Conservation (phyloP, 2,113 vertebrate genomes). For the Charina bottae region DNA sequence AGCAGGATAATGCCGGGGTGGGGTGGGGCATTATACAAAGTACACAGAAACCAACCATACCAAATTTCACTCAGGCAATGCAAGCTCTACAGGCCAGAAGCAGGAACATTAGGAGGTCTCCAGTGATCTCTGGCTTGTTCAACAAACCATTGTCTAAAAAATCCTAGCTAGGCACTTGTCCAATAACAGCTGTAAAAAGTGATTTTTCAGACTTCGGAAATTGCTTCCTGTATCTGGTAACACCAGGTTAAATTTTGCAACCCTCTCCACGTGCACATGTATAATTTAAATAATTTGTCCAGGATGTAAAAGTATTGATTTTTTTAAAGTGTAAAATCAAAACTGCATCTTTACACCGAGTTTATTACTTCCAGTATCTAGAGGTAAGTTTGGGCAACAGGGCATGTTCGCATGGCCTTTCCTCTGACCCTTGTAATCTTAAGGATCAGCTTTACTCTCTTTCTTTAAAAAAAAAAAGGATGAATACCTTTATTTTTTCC, state of each 20-base stretch:
- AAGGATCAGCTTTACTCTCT: fast-evolving
- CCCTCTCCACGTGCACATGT: background rate
- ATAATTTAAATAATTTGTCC: background rate
- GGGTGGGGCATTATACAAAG: background rate
- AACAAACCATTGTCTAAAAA: background rate
- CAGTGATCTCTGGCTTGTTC: background rate
- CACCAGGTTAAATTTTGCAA: background rate
- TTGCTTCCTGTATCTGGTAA: background rate
- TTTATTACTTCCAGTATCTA: background rate
- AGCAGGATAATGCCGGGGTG: background rate
- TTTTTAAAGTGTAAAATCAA: background rate
- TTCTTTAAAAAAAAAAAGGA: constrained; percentile 46
- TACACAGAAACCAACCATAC: no score
- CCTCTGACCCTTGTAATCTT: fast-evolving
- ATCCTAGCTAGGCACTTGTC: background rate
- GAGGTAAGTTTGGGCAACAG: background rate
- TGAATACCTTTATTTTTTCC: constrained; percentile 7
- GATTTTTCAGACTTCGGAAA: background rate
- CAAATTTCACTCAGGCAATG: background rate
- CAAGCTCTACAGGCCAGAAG: background rate
- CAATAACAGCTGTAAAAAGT: background rate
- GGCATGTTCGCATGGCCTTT: no score
- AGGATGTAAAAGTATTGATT: background rate
- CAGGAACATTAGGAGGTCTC: background rate
- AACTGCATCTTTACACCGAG: background rate